Base-by-base conservation (phyloP, 2,888 invertebrate species). In the Ectemnius continuus region DNA sequence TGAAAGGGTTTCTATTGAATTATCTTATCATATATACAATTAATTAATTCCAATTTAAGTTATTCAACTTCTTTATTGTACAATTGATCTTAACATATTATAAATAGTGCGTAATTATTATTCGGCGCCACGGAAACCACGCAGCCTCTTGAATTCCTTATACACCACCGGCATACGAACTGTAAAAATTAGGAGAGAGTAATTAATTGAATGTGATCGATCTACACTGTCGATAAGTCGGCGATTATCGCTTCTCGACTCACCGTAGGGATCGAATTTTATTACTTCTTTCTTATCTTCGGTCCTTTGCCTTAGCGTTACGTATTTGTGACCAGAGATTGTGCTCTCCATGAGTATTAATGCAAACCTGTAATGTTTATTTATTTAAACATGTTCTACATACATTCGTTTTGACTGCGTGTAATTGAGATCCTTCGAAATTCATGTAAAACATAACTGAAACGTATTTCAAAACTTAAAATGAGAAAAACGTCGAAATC, bases 281-380 rank as follows among this genome's bases (percentile, higher is more conserved):
- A 96, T 91, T 0, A 94, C 77, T 91, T 97, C 97, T 65, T 96
- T 75, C 92, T 97, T 97, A 13, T 97, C 97, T 1, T 92, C 95
- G 61, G 95, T 88, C 81, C 97, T 93, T 84, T 96, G 96, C 70
- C 97, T 92, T 60, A 95, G 92, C 70, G 90, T 88, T 72, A 93
- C 93, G 72, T 93, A 93, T 83, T 93, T 93, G 86, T 97, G 97
- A 0, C 96, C 96, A 84, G 94, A 95, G 2, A 96, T 95, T 65
- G 94, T 91, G 91, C 97, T 97, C 90, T 96, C 94, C 93, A 96
- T 92, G 80, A 95, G 85, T 8, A 97, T 96, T 36, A 36, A 36
- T 11, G 36, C 36, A 36, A 8, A 89, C 88, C 96, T 97, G 86
- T 80, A 93, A 93, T 36, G 36, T 36, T 36, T 36, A 36, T 8